These are phyloP conservation scores for Centropus unirufus DNA, from an alignment of 2,113 vertebrate species.

Conservation along the genomic window DNA sequence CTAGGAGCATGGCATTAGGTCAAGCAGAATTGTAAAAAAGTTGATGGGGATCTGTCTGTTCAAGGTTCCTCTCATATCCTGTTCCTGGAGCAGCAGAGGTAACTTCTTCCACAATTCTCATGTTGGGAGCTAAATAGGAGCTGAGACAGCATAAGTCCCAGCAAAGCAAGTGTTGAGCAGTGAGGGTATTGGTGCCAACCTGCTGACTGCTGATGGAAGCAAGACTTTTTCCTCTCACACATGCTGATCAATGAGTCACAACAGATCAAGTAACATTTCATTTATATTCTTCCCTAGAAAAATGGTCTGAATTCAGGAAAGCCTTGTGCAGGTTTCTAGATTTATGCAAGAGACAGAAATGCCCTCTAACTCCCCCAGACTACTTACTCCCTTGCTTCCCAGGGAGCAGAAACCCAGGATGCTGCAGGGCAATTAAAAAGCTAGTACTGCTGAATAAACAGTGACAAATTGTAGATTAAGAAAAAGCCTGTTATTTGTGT, in stretches of 20 bases:
- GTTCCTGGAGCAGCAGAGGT: not conserved
- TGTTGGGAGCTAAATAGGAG: not conserved
- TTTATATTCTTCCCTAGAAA: not conserved
- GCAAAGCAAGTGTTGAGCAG: not conserved
- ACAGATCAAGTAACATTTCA: not conserved
- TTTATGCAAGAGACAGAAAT: not conserved
- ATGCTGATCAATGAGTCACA: accelerated
- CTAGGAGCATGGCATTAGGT: not conserved
- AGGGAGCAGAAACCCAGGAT: slow-evolving; percentile 20
- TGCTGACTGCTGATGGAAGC: not conserved
- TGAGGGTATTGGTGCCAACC: not conserved
- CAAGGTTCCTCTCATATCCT: not conserved
- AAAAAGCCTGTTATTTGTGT: slow-evolving; percentile 72
- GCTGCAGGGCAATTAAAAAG: slow-evolving; percentile 59
- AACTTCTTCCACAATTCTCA: not conserved
- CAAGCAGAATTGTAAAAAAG: not conserved
- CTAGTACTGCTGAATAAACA: slow-evolving; percentile 53
- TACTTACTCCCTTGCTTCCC: not conserved
- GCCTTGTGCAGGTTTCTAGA: not conserved
- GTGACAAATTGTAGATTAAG: slow-evolving; percentile 72
- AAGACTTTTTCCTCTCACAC: not conserved
- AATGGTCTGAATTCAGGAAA: not conserved
- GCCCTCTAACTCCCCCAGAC: slow-evolving; percentile 34
- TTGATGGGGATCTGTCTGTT: not conserved
- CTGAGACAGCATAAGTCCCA: not conserved